phyloP scores from a whole-genome alignment of 2,113 vertebrate species.

The Psilopogon haemacephalus region DNA sequence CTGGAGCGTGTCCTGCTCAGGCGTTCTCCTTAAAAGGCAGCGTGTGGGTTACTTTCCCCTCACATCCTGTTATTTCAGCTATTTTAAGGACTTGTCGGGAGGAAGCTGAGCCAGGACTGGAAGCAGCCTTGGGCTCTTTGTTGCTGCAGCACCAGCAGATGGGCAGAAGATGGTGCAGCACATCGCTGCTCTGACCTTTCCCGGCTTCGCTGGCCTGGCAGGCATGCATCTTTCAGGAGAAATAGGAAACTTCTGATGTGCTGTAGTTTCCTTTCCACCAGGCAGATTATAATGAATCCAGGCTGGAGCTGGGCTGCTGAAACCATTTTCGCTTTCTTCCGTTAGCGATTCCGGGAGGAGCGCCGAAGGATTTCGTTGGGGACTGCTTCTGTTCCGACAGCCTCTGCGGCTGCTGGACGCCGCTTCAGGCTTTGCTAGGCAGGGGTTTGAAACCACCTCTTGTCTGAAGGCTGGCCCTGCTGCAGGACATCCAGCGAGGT shows the following conservation, averaged over 20 bases:
- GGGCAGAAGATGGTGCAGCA: not conserved
- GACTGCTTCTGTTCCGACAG: conserved; percentile 8
- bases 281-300: not conserved
- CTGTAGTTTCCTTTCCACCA: conserved; percentile 52
- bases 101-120: conserved; percentile 48
- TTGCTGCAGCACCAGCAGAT: conserved; percentile 21
- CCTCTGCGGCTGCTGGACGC: not conserved
- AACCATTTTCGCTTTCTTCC: conserved; percentile 6
- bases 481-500: not conserved
- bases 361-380: not conserved
- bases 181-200: not conserved
- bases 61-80: conserved; percentile 73
- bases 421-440: not conserved
- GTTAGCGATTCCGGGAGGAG: not conserved
- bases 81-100: conserved; percentile 52
- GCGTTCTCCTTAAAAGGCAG: conserved; percentile 63
- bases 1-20: conserved; percentile 24
- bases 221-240: conserved; percentile 7
- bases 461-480: not conserved
- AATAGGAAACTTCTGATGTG: conserved; percentile 47
- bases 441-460: not conserved
- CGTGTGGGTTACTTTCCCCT: conserved; percentile 47
- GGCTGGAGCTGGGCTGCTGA: conserved; percentile 38
- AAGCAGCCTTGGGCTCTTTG: conserved; percentile 9
- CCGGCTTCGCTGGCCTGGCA: not conserved